Conservation (phyloP, 2,797 vertebrate genomes). For the Capromys pilorides region DNA sequence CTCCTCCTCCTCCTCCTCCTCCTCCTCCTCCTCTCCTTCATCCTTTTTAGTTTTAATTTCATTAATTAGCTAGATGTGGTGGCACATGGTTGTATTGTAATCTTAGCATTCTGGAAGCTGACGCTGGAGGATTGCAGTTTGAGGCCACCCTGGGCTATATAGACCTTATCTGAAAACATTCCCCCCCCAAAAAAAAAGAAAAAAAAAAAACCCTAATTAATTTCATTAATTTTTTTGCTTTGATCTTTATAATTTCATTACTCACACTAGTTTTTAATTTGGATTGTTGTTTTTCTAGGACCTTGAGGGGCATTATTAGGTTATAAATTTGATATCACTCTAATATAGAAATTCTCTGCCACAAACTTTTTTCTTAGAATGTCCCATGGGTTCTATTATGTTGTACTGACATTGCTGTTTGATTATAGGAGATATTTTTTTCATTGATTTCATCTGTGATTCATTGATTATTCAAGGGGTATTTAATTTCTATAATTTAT, state of each 20-base stretch:
- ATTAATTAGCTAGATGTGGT: not conserved
- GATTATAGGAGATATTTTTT: not conserved
- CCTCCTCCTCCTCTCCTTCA: not conserved
- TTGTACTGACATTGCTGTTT: not conserved
- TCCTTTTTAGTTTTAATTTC: not conserved
- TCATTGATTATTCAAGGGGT: not conserved
- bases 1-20: no score
- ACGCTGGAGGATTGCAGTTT: not conserved
- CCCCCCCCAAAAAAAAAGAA: no score
- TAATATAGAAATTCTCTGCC: not conserved
- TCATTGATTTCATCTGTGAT: not conserved
- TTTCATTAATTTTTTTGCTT: no score
- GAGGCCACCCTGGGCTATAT: not conserved
- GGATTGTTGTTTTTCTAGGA: not conserved
- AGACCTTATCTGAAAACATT: not conserved
- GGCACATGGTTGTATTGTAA: not conserved
- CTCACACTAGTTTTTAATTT: not conserved
- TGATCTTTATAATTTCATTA: not conserved
- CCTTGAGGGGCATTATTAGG: not conserved
- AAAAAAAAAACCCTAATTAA: no score
- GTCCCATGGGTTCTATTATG: not conserved
- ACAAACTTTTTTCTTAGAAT: not conserved
- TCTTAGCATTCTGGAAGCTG: not conserved
- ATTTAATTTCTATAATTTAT: not conserved
- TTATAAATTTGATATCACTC: not conserved